These are phyloP conservation scores for Drosophila cognata DNA, from an alignment of 2,888 invertebrate genomes.

Conservation along the genomic window DNA sequence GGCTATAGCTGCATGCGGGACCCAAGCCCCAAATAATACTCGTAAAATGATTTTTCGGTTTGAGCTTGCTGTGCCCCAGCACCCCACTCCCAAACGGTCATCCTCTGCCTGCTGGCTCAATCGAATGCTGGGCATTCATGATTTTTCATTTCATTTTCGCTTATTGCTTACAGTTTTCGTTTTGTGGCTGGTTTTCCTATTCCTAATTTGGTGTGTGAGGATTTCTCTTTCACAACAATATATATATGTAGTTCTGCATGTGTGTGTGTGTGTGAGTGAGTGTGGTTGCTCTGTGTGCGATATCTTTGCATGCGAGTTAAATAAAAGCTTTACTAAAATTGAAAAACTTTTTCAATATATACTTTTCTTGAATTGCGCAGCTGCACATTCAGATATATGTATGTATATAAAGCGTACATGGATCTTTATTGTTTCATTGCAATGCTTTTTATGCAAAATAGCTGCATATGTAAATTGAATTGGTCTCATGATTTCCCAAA, in stretches of 20 bases:
- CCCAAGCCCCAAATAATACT: slow-evolving; percentile 52
- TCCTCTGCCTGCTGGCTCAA: background rate
- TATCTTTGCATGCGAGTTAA: slow-evolving; percentile 69
- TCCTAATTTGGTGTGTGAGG: slow-evolving; percentile 69
- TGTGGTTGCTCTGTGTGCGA: slow-evolving; percentile 37
- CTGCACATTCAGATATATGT: slow-evolving; percentile 19
- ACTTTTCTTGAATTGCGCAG: slow-evolving; percentile 49
- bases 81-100: background rate
- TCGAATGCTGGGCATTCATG: slow-evolving; percentile 68
- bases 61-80: slow-evolving; percentile 47
- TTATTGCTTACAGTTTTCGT: slow-evolving; percentile 75
- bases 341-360: slow-evolving; percentile 79
- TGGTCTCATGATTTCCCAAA: slow-evolving; percentile 48
- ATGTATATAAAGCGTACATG: slow-evolving; percentile 7
- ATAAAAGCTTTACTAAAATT: slow-evolving; percentile 79
- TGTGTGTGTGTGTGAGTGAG: slow-evolving; percentile 4
- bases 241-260: slow-evolving; percentile 52
- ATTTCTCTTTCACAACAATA: slow-evolving; percentile 63
- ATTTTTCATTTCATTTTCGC: slow-evolving; percentile 81
- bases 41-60: slow-evolving; percentile 64
- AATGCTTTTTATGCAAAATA: slow-evolving; percentile 37
- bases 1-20: slow-evolving; percentile 40
- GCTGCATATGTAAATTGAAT: slow-evolving; percentile 3
- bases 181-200: slow-evolving; percentile 62
- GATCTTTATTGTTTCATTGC: slow-evolving; percentile 71